phyloP scores from a whole-genome alignment of 2,888 invertebrate genomes.

The Ptilodon capucinus region DNA sequence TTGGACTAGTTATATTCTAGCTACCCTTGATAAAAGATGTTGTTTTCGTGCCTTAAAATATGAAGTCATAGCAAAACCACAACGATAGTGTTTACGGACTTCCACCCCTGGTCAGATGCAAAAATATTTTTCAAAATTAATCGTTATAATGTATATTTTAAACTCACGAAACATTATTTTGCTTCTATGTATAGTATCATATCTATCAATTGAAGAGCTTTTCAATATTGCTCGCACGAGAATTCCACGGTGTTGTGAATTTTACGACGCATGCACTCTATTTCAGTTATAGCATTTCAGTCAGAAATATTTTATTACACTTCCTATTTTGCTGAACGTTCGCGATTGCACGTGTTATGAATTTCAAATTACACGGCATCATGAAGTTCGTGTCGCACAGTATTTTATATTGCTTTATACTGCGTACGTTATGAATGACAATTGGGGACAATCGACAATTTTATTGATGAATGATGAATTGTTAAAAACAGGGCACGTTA shows the following conservation, averaged over 20 bases:
- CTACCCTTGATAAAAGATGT: no score
- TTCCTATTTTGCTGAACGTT: slow-evolving; percentile 69
- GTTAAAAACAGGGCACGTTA: slow-evolving; percentile 5
- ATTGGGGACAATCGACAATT: slow-evolving; percentile 28
- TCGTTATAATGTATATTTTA: no score
- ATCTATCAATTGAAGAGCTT: slow-evolving; percentile 25
- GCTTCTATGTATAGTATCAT: neutral
- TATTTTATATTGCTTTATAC: slow-evolving; percentile 50
- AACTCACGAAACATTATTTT: no score
- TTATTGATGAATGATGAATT: slow-evolving; percentile 16
- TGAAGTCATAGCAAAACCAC: no score
- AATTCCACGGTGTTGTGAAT: slow-evolving; percentile 39
- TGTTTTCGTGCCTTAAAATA: no score
- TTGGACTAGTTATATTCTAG: no score
- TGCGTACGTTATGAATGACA: slow-evolving; percentile 41
- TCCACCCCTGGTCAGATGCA: no score
- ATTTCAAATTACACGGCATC: slow-evolving; percentile 60
- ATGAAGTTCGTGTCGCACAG: slow-evolving; percentile 44
- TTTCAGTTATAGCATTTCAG: slow-evolving; percentile 68
- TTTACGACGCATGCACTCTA: slow-evolving; percentile 61
- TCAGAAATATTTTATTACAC: slow-evolving; percentile 69
- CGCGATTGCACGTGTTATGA: slow-evolving; percentile 68
- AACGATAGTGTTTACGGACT: no score
- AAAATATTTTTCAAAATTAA: no score
- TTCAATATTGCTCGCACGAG: no score